Percentiles rank a stretch among this genome's conserved stretches.
phyloP scores from a whole-genome alignment of 2,113 vertebrate genomes.

The Tenrec ecaudatus region DNA sequence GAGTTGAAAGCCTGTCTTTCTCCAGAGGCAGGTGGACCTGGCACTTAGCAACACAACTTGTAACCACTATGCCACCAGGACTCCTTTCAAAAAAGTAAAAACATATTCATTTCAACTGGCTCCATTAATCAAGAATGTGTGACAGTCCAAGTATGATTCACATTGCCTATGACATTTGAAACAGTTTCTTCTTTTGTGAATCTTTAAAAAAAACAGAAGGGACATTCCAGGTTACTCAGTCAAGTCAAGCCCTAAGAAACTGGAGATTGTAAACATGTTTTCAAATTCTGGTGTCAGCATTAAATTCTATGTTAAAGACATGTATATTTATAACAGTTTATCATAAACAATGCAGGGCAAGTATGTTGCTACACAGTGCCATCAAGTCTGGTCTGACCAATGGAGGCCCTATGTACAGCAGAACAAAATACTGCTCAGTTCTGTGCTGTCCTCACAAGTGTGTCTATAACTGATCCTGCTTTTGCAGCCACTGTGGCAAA shows the following conservation, averaged over 20 bases:
- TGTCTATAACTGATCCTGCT: too few relatives aligned
- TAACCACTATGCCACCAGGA: too few relatives aligned
- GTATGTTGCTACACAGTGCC: too few relatives aligned
- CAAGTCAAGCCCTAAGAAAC: constrained; percentile 53
- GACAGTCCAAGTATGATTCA: constrained; percentile 73
- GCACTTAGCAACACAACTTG: too few relatives aligned
- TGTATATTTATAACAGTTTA: constrained; percentile 11
- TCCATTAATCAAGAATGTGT: constrained; percentile 71
- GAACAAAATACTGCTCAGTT: too few relatives aligned
- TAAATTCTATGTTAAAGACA: constrained; percentile 34
- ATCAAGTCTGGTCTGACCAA: too few relatives aligned
- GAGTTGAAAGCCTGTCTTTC: too few relatives aligned
- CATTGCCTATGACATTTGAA: constrained; percentile 72
- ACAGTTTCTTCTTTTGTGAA: constrained; percentile 75
- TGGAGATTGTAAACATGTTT: constrained; percentile 7
- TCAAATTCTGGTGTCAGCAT: constrained; percentile 13
- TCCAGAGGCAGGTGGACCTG: too few relatives aligned
- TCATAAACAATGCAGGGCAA: not conserved
- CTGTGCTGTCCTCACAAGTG: too few relatives aligned
- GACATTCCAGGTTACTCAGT: constrained; percentile 48
- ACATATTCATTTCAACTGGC: constrained; percentile 58
- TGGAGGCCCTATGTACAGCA: too few relatives aligned
- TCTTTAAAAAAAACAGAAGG: constrained; percentile 65
- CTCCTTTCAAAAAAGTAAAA: not conserved
- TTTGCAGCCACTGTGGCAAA: too few relatives aligned